Base-by-base conservation (phyloP, 92 coral and sea anemone species). In the Chrysogorgia sp. region DNA sequence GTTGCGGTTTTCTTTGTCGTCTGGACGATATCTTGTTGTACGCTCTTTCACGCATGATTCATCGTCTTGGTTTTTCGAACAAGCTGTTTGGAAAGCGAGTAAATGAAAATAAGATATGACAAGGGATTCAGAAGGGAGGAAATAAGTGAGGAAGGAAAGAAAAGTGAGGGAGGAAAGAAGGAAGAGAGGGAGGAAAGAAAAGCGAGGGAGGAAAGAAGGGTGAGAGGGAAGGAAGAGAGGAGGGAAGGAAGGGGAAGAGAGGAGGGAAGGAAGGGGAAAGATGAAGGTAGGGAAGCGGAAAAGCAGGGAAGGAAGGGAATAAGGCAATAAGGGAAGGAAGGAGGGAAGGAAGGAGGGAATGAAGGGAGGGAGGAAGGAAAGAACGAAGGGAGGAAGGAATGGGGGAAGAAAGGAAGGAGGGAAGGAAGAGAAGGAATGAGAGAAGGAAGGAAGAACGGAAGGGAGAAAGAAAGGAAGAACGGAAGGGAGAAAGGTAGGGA, bases 1-100 rank as follows among this genome's bases (percentile, higher is more conserved):
- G 52, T 96, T 96, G 1, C 87, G 77, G 48, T 75, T 75, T 31
- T 58, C 66, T 40, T 58, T 21, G 34, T 77, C 21, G 22, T 6
- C 41, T 34, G 64, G 26, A 29, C 72, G 84, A 63, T 89, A 88
- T 40, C 79, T 78, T 24, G 79, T 37, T 35, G 84, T 37, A 30
- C 63, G 65, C 7, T 53, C 68, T 33, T 71, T 84, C 20, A 61
- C 74, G 52, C 92, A 81, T 9, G 75, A 26, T 58, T 75, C 81
- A 12, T 63, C 71, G n/a, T 82, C 72, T 19, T 63, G 49, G 35
- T 45, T 60, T 57, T 34, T 47, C 14, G 53, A 47, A n/a, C 53
- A 47, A 2, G n/a, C 53, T 47, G 15, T n/a, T n/a, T n/a, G n/a
- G n/a, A n/a, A n/a, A n/a, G n/a, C n/a, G n/a, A n/a, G n/a, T n/a